These are phyloP conservation scores for Gymnoscopelus braueri DNA, from an alignment of 2,797 vertebrate genomes.

Conservation along the genomic window DNA sequence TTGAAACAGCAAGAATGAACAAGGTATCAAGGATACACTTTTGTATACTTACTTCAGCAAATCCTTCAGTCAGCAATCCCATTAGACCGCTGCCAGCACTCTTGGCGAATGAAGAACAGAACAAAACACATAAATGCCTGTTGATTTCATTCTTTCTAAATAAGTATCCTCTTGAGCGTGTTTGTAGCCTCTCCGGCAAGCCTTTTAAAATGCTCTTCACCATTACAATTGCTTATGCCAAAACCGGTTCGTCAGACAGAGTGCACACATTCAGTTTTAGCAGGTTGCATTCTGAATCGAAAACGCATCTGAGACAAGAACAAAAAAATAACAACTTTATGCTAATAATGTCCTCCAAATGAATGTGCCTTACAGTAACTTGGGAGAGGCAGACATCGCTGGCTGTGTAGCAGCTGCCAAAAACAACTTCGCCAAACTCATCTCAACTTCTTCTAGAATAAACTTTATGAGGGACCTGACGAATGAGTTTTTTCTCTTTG, in stretches of 20 bases:
- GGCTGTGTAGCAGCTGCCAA: neutral
- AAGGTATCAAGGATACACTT: slow-evolving; percentile 41
- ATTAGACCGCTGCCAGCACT: slow-evolving; percentile 55
- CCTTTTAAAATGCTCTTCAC: slow-evolving; percentile 31
- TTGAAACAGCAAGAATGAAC: slow-evolving; percentile 29
- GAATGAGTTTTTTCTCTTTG: neutral
- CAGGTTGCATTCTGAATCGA: neutral
- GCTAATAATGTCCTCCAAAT: neutral
- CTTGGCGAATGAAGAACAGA: slow-evolving; percentile 62
- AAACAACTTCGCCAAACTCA: neutral
- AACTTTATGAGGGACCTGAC: neutral
- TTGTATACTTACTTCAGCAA: slow-evolving; percentile 33
- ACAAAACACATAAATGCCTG: slow-evolving; percentile 64
- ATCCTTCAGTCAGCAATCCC: slow-evolving; percentile 43
- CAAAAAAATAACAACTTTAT: neutral
- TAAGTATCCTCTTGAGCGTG: slow-evolving; percentile 53
- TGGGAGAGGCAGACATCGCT: neutral
- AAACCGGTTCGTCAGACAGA: slow-evolving; percentile 15
- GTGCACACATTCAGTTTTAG: slow-evolving; percentile 19
- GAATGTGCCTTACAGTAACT: too few species aligned
- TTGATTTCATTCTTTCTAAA: slow-evolving; percentile 55
- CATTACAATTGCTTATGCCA: slow-evolving; percentile 15
- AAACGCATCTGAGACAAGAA: neutral
- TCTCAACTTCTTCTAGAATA: neutral
- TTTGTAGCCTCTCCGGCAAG: slow-evolving; percentile 38